phyloP scores from a whole-genome alignment of 2,888 invertebrate species.

The Rhynchonema sp. region DNA sequence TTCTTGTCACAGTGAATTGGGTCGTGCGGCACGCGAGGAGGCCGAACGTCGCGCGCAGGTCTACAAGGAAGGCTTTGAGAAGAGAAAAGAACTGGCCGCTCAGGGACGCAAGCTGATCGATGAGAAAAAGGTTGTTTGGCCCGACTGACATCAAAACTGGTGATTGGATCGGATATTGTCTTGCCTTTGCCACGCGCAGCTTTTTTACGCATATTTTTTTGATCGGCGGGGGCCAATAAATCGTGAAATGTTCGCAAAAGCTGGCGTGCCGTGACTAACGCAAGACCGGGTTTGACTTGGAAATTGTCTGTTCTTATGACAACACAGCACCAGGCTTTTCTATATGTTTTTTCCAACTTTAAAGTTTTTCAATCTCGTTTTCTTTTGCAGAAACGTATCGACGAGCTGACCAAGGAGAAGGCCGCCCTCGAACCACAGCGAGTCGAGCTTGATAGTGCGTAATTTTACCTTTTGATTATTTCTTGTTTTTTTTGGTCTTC shows the following conservation, averaged over 20 bases:
- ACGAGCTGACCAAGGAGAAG: constrained; percentile 49
- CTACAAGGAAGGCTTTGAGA: constrained; percentile 54
- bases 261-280: too few species aligned
- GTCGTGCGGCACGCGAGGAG: constrained; percentile 31
- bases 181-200: too few species aligned
- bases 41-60: constrained; percentile 52
- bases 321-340: too few species aligned
- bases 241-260: too few species aligned
- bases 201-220: too few species aligned
- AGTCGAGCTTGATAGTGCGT: constrained; percentile 3
- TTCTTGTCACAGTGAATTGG: constrained; percentile 42
- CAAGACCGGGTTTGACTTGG: too few species aligned
- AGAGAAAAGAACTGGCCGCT: constrained; percentile 51
- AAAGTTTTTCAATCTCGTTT: too few species aligned
- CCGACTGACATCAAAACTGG: background rate
- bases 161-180: too few species aligned
- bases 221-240: too few species aligned
- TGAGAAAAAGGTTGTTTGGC: background rate
- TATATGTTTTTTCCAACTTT: too few species aligned
- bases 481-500: background rate
- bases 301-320: too few species aligned
- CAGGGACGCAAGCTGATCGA: constrained; percentile 52
- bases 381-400: constrained; percentile 40
- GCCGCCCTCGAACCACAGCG: constrained; percentile 20
- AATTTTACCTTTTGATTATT: background rate